phyloP scores from a whole-genome alignment of 2,797 vertebrate genomes.

The Brachyrhaphis roseni region DNA sequence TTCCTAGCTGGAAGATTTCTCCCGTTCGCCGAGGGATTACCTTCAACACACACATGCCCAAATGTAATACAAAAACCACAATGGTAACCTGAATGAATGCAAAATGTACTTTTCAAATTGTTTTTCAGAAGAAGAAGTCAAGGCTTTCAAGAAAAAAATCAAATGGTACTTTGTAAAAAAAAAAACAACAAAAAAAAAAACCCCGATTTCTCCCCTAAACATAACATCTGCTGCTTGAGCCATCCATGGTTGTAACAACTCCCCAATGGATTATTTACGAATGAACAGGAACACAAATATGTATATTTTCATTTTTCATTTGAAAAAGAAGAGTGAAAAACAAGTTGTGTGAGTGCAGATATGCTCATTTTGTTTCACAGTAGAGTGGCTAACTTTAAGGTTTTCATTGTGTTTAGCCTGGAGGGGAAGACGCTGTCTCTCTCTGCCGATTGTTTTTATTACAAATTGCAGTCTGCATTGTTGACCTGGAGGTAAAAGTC shows the following conservation, averaged over 20 bases:
- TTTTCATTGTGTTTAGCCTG: no score
- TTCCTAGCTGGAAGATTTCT: background rate
- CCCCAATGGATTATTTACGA: background rate
- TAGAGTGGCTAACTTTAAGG: background rate
- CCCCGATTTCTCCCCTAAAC: background rate
- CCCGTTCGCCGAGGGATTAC: background rate
- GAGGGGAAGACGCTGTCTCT: no score
- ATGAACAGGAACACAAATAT: no score
- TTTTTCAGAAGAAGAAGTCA: background rate
- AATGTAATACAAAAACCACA: no score
- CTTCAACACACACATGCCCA: background rate
- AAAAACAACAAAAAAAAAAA: background rate
- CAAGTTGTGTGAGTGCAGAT: background rate
- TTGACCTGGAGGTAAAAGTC: background rate
- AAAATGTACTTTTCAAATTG: background rate
- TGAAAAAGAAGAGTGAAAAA: background rate
- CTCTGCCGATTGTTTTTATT: no score
- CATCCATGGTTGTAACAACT: background rate
- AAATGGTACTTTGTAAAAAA: background rate
- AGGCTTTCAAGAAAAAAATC: background rate
- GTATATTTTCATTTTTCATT: no score
- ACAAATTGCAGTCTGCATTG: no score
- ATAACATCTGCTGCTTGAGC: background rate
- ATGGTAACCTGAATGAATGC: background rate
- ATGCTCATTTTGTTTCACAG: background rate